phyloP scores from a whole-genome alignment of 2,113 vertebrate genomes.

The Hystrix cristata region DNA sequence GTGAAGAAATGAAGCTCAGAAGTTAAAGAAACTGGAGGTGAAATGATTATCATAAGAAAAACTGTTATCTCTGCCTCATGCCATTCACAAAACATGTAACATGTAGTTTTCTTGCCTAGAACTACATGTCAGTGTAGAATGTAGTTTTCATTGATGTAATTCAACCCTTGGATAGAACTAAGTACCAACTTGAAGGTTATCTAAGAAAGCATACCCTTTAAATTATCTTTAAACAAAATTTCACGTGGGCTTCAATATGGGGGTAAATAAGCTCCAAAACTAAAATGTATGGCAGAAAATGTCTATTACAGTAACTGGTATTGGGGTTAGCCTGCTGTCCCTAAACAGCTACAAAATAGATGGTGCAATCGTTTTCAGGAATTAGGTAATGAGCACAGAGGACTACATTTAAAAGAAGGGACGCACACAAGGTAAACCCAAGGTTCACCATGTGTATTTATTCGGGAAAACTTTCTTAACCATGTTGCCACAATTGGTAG shows the following conservation, averaged over 20 bases:
- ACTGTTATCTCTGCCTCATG: not conserved
- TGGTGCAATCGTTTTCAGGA: not conserved
- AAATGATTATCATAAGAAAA: not conserved
- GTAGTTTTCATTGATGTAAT: constrained; percentile 16
- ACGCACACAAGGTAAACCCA: not conserved
- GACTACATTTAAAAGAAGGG: not conserved
- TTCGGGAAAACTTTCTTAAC: not conserved
- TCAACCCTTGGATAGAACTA: not conserved
- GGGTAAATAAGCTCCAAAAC: not conserved
- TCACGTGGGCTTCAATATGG: not conserved
- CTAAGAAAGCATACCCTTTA: not conserved
- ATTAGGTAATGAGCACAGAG: not conserved
- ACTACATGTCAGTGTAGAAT: not conserved
- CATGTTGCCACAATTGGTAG: not conserved
- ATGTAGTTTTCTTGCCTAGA: constrained; percentile 2
- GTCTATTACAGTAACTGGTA: not conserved
- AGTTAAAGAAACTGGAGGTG: not conserved
- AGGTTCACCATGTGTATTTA: not conserved
- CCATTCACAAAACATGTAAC: not conserved
- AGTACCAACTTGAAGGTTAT: not conserved
- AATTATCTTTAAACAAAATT: constrained; percentile 54
- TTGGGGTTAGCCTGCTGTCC: not conserved
- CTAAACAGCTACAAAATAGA: constrained; percentile 27
- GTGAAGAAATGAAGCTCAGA: constrained; percentile 42
- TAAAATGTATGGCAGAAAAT: constrained; percentile 29